phyloP scores from a whole-genome alignment of 2,888 invertebrate genomes.

The Parnassius smintheus region DNA sequence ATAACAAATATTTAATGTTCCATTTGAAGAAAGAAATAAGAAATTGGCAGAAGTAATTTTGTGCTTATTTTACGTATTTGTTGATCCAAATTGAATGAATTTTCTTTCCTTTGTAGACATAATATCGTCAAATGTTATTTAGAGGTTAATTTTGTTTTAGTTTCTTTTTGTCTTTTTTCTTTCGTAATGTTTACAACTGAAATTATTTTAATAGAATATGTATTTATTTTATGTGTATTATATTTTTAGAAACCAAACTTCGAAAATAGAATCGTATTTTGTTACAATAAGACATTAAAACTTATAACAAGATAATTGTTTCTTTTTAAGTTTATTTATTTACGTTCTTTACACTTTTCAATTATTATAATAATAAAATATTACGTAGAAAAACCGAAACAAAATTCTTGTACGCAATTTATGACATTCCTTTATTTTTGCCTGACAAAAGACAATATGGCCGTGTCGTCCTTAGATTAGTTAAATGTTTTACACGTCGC shows the following conservation, averaged over 20 bases:
- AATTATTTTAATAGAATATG: no score
- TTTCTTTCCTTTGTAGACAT: slow-evolving; percentile 12
- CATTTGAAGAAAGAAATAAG: background rate
- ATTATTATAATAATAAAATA: no score
- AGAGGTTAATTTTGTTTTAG: slow-evolving; percentile 8
- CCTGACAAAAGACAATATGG: slow-evolving; percentile 11
- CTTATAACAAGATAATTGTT: no score
- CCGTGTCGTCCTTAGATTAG: slow-evolving; percentile 46
- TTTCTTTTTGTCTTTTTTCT: background rate
- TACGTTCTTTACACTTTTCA: no score
- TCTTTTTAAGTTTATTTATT: no score
- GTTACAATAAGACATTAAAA: no score
- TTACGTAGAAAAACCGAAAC: no score
- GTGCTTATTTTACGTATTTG: background rate
- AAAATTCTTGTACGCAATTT: background rate
- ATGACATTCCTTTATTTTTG: background rate
- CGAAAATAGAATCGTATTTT: no score
- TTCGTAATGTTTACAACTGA: background rate
- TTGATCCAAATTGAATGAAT: slow-evolving; percentile 16
- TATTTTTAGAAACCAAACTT: no score
- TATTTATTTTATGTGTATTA: no score
- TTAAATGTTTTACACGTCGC: slow-evolving; percentile 66
- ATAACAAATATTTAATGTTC: background rate
- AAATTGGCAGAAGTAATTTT: slow-evolving; percentile 8
- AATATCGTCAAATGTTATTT: slow-evolving; percentile 12